Conservation (phyloP, 2,113 vertebrate species). For the Nesogale talazaci region DNA sequence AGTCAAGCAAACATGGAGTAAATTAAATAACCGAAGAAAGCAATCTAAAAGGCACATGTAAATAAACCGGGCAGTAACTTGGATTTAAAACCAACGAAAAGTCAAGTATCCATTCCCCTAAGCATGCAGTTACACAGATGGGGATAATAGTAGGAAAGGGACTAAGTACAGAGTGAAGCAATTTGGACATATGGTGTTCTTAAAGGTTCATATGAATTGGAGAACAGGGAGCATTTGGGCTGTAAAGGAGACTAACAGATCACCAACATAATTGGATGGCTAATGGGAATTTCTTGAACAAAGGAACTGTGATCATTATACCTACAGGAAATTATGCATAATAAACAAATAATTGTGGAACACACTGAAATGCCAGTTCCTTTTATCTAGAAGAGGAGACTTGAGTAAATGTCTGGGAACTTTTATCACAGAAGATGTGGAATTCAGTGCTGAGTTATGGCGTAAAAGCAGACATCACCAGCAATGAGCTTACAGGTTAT, state of each 20-base stretch:
- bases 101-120: constrained; percentile 65
- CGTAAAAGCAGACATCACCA: neutral
- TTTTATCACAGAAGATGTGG: neutral
- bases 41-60: constrained; percentile 64
- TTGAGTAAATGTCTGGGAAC: too few species aligned
- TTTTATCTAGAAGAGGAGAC: neutral
- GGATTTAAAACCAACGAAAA: constrained; percentile 70
- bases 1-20: constrained; percentile 59
- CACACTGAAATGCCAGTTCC: neutral
- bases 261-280: constrained; percentile 73
- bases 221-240: constrained; percentile 70
- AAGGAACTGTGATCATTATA: constrained; percentile 64
- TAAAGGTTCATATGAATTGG: constrained; percentile 76
- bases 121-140: constrained; percentile 76
- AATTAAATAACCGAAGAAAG: constrained; percentile 62
- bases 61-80: constrained; percentile 67
- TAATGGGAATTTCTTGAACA: constrained; percentile 68
- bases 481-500: neutral
- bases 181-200: constrained; percentile 79
- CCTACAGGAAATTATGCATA: constrained; percentile 57
- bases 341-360: constrained; percentile 69
- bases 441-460: neutral
- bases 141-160: constrained; percentile 73
- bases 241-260: constrained; percentile 74
- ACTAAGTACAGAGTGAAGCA: constrained; percentile 66